Base-by-base conservation (phyloP, 2,113 vertebrate species). In the Chrysemys picta region DNA sequence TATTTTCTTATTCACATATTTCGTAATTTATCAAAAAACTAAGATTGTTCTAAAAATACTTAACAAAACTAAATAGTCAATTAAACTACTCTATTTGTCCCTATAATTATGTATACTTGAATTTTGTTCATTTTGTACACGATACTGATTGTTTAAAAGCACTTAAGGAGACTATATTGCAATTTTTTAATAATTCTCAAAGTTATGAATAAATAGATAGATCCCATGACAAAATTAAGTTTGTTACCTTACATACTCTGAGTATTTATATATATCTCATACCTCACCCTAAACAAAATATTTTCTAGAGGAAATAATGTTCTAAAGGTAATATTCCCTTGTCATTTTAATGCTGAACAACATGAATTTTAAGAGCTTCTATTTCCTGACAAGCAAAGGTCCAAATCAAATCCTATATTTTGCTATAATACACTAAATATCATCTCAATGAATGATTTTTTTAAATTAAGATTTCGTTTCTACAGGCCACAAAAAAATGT, bases 1-100 rank as follows among this genome's bases (percentile, higher is more conserved):
- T 57, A 91, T 90, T 81, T 81, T 93, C 89, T 86, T 94, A 91
- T 88, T 93, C 87, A 91, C 80, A 11, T 80, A 90, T 91, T 78
- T 86, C 88, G 56, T 88, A 92, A 96, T 95, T 97, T 97, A 96
- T 88, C 92, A 96, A 98, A 98, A 95, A 69, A 91, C 45, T 72
- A 97, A 92, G 93, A 92, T 93, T 82, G 84, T 93, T 90, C 94
- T 96, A 95, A 97, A 97, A 82, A 89, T 91, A 94, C 72, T 88
- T 84, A 94, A 95, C 59, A 94, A 95, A 95, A 85, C 79, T 81
- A 80, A 75, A 84, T 80, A 80, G 76, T 97, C 95, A 56, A 65
- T 90, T 83, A 93, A 85, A 59, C 79, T 65, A 42, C 25, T 92
- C 6, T 84, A 72, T 83, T 50, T 95, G 54, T 84, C 82, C 79